These are phyloP conservation scores for Pristionchus pacificus DNA, from an alignment of 1,140 invertebrate genomes.

Conservation along the genomic window DNA sequence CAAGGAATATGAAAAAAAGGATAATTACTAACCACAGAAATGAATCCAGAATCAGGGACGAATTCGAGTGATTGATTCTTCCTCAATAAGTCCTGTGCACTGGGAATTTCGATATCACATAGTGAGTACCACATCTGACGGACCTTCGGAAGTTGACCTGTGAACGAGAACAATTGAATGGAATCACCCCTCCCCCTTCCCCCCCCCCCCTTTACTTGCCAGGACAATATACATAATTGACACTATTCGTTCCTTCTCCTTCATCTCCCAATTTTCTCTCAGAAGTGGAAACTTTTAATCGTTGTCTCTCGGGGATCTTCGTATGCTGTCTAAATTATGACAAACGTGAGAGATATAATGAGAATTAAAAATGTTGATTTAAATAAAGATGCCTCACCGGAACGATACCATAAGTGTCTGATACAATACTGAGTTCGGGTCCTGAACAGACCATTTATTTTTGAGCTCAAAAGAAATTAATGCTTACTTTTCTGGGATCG, in stretches of 20 bases:
- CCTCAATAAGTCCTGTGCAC: slow-evolving; percentile 39
- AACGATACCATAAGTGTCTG: slow-evolving; percentile 57
- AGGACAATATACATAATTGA: slow-evolving; percentile 37
- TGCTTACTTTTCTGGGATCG: slow-evolving; percentile 42
- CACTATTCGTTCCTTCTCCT: too few relatives aligned
- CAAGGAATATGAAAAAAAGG: slow-evolving; percentile 15
- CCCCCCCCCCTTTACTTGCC: slow-evolving; percentile 26
- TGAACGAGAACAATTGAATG: too few relatives aligned
- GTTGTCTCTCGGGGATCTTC: slow-evolving; percentile 49
- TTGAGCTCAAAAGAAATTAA: neutral
- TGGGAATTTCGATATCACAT: slow-evolving; percentile 48
- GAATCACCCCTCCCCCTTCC: too few relatives aligned
- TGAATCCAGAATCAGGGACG: slow-evolving; percentile 39
- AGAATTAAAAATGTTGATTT: too few relatives aligned
- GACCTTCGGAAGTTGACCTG: slow-evolving; percentile 38
- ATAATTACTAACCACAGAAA: slow-evolving; percentile 39
- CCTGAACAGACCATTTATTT: slow-evolving; percentile 2
- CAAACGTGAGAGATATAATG: neutral
- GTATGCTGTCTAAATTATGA: slow-evolving; percentile 30
- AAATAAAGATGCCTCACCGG: too few relatives aligned
- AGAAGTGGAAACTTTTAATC: slow-evolving; percentile 49
- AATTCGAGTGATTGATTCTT: slow-evolving; percentile 24
- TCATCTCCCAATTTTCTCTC: too few relatives aligned
- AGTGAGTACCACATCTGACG: slow-evolving; percentile 56
- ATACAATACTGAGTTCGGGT: slow-evolving; percentile 41